These are phyloP conservation scores for Rhinichthys osculus DNA, from an alignment of 2,797 vertebrate genomes.

Conservation along the genomic window DNA sequence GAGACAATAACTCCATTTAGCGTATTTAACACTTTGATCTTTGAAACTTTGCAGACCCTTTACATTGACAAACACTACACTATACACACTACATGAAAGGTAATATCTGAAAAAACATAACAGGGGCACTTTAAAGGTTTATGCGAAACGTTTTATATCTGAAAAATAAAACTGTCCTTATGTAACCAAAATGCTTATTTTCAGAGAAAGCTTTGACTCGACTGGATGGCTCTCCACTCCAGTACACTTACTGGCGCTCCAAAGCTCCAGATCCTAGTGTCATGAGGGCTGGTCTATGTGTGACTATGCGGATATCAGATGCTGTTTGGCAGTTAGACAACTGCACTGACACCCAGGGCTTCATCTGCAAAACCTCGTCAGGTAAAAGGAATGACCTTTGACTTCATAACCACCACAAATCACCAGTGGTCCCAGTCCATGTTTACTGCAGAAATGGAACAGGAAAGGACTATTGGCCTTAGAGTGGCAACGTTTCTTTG, in stretches of 20 bases:
- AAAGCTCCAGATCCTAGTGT: constrained; percentile 76
- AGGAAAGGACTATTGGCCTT: neutral
- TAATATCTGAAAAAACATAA: neutral
- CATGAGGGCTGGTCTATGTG: constrained; percentile 79
- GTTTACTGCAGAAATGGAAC: neutral
- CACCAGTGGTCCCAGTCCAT: neutral
- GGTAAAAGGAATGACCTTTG: constrained; percentile 69
- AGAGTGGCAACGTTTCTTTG: neutral
- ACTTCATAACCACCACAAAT: neutral
- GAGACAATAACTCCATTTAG: neutral
- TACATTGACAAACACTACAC: neutral
- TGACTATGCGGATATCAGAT: constrained; percentile 79
- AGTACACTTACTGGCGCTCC: constrained; percentile 88
- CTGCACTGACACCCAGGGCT: constrained; percentile 84
- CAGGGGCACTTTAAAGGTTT: neutral
- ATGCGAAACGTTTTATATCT: neutral
- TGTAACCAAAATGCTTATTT: neutral
- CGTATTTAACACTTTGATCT: neutral
- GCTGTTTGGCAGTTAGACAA: constrained; percentile 84
- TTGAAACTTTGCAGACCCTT: neutral
- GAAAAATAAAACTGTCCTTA: neutral
- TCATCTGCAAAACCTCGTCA: constrained; percentile 87
- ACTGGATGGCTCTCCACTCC: constrained; percentile 84
- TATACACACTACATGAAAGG: neutral
- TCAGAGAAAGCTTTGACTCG: constrained; percentile 83